Conservation (phyloP, 2,113 vertebrate genomes). For the Lathamus discolor region DNA sequence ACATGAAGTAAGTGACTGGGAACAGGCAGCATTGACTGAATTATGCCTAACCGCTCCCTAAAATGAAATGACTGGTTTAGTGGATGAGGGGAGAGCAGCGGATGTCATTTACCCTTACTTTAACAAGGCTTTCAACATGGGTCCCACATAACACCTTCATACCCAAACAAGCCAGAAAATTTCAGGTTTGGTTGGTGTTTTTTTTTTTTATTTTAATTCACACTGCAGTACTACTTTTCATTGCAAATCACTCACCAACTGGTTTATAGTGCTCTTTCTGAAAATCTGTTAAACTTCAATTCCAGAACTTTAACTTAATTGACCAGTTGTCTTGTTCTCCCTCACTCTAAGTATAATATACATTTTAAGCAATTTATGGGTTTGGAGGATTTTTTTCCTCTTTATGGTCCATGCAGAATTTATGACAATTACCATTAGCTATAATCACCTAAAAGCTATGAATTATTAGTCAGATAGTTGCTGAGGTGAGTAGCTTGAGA, state of each 20-base stretch:
- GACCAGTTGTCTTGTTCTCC: not conserved
- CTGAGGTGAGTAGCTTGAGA: no score
- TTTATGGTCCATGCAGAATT: not conserved
- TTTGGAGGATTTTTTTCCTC: not conserved
- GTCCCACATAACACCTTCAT: not conserved
- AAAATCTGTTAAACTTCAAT: not conserved
- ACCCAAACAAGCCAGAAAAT: not conserved
- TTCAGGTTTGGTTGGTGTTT: not conserved
- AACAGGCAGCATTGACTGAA: not conserved
- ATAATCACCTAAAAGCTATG: not conserved
- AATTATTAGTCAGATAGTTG: not conserved
- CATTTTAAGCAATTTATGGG: not conserved
- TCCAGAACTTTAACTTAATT: not conserved
- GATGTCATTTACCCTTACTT: not conserved
- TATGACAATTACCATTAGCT: not conserved
- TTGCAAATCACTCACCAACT: not conserved
- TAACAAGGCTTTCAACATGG: not conserved
- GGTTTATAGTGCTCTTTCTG: not conserved
- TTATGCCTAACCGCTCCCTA: not conserved
- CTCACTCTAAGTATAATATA: not conserved
- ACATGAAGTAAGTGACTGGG: not conserved
- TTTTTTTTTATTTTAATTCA: not conserved
- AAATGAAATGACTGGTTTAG: not conserved
- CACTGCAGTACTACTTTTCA: not conserved
- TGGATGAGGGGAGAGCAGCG: not conserved